Conservation (phyloP, 92 coral and sea anemone genomes). For the Virgularia gustaviana region DNA sequence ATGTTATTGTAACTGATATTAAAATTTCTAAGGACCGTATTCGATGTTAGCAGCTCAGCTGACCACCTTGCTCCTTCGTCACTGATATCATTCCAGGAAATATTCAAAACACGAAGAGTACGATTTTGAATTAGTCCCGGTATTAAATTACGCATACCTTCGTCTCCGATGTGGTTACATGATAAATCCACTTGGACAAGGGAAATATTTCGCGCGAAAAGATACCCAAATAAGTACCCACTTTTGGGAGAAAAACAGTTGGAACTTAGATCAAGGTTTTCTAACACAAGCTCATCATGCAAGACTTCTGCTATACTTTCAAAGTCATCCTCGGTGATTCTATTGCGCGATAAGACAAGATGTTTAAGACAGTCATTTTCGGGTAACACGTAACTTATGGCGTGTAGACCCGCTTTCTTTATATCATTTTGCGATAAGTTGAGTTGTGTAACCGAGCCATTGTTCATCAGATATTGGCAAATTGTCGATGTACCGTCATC, state of each 20-base stretch:
- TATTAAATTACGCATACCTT: conserved; percentile 46
- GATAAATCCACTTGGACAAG: conserved; percentile 56
- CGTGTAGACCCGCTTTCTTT: conserved; percentile 23
- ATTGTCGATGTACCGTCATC: conserved; percentile 7
- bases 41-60: conserved; percentile 62
- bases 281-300: conserved; percentile 4
- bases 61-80: conserved; percentile 68
- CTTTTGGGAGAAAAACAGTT: conserved; percentile 3
- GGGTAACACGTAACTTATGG: conserved; percentile 70
- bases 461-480: background rate
- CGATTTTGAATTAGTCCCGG: conserved; percentile 6
- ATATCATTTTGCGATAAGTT: background rate
- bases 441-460: background rate
- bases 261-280: conserved; percentile 21
- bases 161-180: conserved; percentile 71
- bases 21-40: conserved; percentile 53
- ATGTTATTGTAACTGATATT: conserved; percentile 76
- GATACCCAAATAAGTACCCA: conserved; percentile 4
- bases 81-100: conserved; percentile 77
- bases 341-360: conserved; percentile 18
- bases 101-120: conserved; percentile 64
- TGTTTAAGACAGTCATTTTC: conserved; percentile 42
- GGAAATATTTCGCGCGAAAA: conserved; percentile 9
- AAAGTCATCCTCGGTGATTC: conserved; percentile 4
- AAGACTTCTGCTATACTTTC: background rate